Conservation (phyloP, 2,113 vertebrate genomes). For the Muntiacus reevesi region DNA sequence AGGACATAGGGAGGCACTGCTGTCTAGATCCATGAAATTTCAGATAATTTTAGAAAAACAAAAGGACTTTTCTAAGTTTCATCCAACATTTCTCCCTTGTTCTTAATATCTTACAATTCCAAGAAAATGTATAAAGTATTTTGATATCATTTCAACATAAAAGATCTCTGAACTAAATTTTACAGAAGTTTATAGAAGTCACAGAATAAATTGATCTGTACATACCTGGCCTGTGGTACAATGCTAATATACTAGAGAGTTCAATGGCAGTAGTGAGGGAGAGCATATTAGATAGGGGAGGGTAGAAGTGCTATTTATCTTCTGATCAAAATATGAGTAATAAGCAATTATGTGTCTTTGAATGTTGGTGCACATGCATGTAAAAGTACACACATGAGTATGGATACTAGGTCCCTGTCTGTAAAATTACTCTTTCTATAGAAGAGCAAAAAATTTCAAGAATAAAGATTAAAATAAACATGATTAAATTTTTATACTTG, state of each 20-base stretch:
- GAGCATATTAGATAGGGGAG: rapidly evolving
- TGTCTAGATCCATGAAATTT: not conserved
- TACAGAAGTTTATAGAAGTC: not conserved
- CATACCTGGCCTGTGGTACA: not conserved
- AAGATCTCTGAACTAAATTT: not conserved
- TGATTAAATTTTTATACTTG: not conserved
- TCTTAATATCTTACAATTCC: not conserved
- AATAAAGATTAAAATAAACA: not conserved
- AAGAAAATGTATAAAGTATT: not conserved
- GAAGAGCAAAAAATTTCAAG: not conserved
- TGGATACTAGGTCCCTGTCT: not conserved
- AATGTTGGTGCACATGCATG: not conserved
- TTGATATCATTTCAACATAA: not conserved
- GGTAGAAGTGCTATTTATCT: not conserved
- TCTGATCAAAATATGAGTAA: not conserved
- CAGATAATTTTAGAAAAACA: not conserved
- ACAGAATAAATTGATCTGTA: not conserved
- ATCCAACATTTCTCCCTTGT: not conserved
- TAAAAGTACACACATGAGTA: not conserved
- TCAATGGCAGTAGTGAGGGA: not conserved
- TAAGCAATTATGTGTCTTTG: not conserved
- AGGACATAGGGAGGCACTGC: not conserved
- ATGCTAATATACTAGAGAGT: not conserved
- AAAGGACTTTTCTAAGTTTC: not conserved
- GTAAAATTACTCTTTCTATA: not conserved